Conservation (phyloP, 1,140 invertebrate genomes). For the Drosophila repleta region DNA sequence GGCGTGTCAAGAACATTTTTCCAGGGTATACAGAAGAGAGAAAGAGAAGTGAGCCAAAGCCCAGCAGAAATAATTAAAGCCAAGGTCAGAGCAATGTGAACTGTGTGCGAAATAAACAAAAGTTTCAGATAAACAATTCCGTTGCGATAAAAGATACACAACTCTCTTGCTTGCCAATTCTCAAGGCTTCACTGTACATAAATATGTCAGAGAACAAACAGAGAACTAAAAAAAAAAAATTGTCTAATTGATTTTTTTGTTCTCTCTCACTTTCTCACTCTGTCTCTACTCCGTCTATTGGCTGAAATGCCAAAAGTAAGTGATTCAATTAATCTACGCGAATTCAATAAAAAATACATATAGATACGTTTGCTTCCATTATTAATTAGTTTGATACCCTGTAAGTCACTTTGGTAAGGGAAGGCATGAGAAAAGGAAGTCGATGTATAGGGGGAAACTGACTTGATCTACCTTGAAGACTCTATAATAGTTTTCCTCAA, state of each 20-base stretch:
- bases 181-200: conserved; percentile 15
- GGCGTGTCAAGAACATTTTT: conserved; percentile 63
- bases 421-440: no score
- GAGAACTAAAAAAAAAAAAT: background rate
- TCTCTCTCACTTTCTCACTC: no score
- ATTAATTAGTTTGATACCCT: conserved; percentile 68
- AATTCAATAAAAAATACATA: conserved; percentile 48
- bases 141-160: conserved; percentile 30
- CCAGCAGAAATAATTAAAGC: conserved; percentile 54
- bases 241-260: conserved; percentile 36
- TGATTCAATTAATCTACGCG: conserved; percentile 53
- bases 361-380: conserved; percentile 44
- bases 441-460: background rate
- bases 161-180: background rate
- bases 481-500: no score
- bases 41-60: conserved; percentile 41
- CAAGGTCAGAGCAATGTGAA: conserved; percentile 52
- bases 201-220: conserved; percentile 23
- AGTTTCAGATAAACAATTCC: conserved; percentile 42
- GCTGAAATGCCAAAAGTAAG: conserved; percentile 36
- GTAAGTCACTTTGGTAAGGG: background rate
- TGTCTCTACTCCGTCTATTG: background rate
- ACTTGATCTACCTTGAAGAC: background rate
- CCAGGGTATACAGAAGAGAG: conserved; percentile 6
- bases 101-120: conserved; percentile 30